These are phyloP conservation scores for Pachypeltis micranthus DNA, from an alignment of 1,140 invertebrate genomes.

Conservation along the genomic window DNA sequence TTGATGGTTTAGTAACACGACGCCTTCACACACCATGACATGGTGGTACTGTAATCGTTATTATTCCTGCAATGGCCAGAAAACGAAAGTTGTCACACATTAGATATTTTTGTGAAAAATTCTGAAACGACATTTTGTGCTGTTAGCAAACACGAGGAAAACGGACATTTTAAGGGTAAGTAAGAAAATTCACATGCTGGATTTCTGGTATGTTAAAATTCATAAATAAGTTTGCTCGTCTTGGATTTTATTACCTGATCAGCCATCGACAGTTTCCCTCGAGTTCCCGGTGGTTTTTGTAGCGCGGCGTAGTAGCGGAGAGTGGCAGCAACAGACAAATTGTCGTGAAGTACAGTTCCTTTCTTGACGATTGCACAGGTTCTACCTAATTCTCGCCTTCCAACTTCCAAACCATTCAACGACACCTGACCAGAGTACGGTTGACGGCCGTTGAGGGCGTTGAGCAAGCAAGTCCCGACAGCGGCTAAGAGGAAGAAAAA, in stretches of 20 bases:
- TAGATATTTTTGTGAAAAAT: too few relatives aligned
- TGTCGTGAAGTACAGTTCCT: conserved; percentile 36
- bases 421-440: conserved; percentile 65
- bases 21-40: too few relatives aligned
- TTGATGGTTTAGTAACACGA: too few relatives aligned
- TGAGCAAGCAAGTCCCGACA: conserved; percentile 68
- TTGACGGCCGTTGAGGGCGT: conserved; percentile 62
- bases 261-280: conserved; percentile 16
- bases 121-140: too few relatives aligned
- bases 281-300: neutral
- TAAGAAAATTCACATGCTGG: too few relatives aligned
- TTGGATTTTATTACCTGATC: conserved; percentile 11
- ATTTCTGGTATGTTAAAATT: too few relatives aligned
- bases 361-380: conserved; percentile 30
- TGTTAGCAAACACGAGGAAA: too few relatives aligned
- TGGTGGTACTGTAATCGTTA: too few relatives aligned
- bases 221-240: conserved; percentile 25
- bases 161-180: too few relatives aligned
- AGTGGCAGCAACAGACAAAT: conserved; percentile 28
- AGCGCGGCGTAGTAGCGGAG: conserved; percentile 13
- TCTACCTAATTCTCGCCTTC: conserved; percentile 51
- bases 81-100: too few relatives aligned
- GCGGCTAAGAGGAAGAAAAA: conserved; percentile 37
- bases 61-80: too few relatives aligned
- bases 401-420: conserved; percentile 72